A percentile compares a stretch with the other conserved stretches of the same genome.
These are phyloP conservation scores for Chelonoidis abingdonii DNA, from an alignment of 2,113 vertebrate genomes.

Conservation along the genomic window DNA sequence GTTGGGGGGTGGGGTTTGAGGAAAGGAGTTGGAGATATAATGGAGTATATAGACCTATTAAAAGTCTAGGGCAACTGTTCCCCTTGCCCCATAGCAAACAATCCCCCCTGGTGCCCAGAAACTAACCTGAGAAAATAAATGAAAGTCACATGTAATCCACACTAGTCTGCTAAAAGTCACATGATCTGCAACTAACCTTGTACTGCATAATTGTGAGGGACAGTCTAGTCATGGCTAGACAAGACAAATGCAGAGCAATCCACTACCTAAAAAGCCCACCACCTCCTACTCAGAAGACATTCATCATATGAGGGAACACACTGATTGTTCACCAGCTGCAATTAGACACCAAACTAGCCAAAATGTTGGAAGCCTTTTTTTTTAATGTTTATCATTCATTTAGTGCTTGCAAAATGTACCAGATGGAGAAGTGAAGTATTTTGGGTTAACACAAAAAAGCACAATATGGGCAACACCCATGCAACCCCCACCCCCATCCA, in stretches of 20 bases:
- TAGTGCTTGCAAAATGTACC: not conserved
- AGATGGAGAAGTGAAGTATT: not conserved
- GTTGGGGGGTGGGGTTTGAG: not conserved
- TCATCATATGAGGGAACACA: not conserved
- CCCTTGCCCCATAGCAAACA: not conserved
- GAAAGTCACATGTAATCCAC: not conserved
- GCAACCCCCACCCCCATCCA: not conserved
- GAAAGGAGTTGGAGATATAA: not conserved
- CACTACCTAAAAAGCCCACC: not conserved
- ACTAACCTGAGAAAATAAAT: not conserved
- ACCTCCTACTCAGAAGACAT: not conserved
- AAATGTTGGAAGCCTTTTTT: not conserved
- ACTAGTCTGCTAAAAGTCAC: not conserved
- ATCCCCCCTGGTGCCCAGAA: not conserved
- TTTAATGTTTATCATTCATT: not conserved
- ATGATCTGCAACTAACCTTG: not conserved
- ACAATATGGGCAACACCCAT: not conserved
- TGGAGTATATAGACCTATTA: not conserved
- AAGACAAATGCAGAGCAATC: not conserved
- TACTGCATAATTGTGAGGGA: fast-evolving
- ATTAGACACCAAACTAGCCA: not conserved
- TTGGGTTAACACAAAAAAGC: not conserved
- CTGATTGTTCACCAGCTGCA: not conserved
- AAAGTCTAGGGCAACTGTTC: not conserved
- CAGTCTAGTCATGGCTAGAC: not conserved